Percentiles rank a stretch among this genome's conserved stretches.
These are phyloP conservation scores for Rhynchotus rufescens DNA, from an alignment of 2,797 vertebrate species.

Conservation along the genomic window DNA sequence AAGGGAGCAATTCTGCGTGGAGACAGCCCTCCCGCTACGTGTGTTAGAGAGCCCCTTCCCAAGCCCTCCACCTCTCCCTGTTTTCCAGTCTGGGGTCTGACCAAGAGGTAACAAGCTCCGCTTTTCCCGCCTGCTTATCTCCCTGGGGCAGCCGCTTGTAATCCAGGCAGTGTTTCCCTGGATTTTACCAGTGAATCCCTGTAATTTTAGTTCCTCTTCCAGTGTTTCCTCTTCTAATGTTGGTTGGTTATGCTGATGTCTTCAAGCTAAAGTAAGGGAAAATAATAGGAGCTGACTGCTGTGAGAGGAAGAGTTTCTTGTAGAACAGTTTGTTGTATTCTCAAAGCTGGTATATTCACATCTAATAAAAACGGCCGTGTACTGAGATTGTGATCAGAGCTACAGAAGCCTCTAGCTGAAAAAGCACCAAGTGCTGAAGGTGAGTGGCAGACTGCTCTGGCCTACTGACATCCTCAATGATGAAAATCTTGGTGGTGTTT, in stretches of 20 bases:
- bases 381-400: not conserved
- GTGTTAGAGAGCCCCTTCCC: not conserved
- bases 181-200: too few relatives aligned
- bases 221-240: not conserved
- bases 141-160: not conserved
- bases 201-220: not conserved
- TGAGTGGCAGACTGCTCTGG: not conserved
- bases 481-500: not conserved
- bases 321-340: not conserved
- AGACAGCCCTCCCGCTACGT: not conserved
- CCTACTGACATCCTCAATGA: not conserved
- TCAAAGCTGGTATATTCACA: not conserved
- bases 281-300: not conserved
- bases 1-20: not conserved
- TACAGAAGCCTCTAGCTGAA: not conserved
- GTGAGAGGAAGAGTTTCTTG: not conserved
- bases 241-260: not conserved
- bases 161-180: accelerated
- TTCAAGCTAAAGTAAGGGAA: not conserved
- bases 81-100: accelerated
- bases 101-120: not conserved
- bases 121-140: not conserved
- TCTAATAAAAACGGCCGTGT: not conserved
- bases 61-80: not conserved
- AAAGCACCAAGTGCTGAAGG: not conserved